A percentile compares a stretch with the other conserved stretches of the same genome.
Conservation (phyloP, 2,113 vertebrate genomes). For the Panthera tigris region DNA sequence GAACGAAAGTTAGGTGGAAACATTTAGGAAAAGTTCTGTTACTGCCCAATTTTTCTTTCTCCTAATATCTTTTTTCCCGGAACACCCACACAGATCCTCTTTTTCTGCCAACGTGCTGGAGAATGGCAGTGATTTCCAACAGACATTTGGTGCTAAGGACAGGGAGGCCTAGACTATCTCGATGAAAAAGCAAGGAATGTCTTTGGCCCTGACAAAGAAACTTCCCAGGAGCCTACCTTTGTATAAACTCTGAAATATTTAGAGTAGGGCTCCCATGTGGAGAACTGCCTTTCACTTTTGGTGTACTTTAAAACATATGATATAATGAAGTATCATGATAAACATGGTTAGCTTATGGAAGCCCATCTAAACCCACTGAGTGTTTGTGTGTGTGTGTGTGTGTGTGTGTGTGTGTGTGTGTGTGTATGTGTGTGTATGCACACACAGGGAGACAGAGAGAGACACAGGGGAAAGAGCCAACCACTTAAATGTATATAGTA, state of each 20-base stretch:
- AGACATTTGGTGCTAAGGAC: not conserved
- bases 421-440: not conserved
- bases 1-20: not conserved
- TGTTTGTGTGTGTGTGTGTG: not conserved
- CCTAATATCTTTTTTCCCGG: not conserved
- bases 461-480: too few relatives aligned
- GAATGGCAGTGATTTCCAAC: not conserved
- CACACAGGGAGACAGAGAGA: rapidly evolving
- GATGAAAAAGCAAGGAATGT: not conserved
- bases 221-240: not conserved
- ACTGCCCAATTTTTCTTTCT: not conserved
- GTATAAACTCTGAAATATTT: not conserved
- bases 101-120: not conserved
- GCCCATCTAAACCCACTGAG: too few relatives aligned
- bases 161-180: not conserved
- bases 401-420: not conserved
- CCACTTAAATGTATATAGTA: not conserved
- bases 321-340: not conserved
- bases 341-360: not conserved
- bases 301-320: not conserved
- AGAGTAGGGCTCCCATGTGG: not conserved
- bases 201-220: not conserved
- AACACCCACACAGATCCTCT: not conserved
- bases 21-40: not conserved
- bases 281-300: not conserved